Evolutionary conservation across 2,797 vertebrate species (phyloP).

Genomic region (Oceanodroma leucorhoa): DNA sequence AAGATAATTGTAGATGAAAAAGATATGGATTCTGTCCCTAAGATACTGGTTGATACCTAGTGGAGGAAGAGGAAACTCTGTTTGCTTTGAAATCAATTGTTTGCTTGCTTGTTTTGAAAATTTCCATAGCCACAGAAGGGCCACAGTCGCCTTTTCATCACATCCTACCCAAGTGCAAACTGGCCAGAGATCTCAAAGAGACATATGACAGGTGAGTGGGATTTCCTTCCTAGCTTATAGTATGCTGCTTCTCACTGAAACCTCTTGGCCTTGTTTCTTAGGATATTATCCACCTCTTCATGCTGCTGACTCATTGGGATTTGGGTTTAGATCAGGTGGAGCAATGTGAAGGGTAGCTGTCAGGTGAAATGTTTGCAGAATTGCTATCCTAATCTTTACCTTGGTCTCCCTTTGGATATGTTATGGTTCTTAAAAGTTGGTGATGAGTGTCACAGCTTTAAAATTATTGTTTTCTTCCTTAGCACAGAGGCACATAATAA

Average conservation of each 20-base stretch:
- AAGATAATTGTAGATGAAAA: neutral
- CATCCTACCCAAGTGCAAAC: constrained; percentile 96
- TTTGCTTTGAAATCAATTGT: neutral
- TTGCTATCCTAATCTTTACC: neutral
- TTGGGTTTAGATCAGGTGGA: neutral
- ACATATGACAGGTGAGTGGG: constrained; percentile 90
- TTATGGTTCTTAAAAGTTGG: neutral
- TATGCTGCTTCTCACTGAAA: neutral
- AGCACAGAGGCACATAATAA: neutral
- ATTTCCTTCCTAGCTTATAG: neutral
- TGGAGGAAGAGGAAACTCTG: neutral
- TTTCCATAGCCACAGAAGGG: constrained; percentile 78
- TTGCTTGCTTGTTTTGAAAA: constrained; percentile 6
- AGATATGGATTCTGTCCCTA: neutral
- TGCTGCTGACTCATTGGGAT: neutral
- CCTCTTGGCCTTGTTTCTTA: neutral
- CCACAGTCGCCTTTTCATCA: constrained; percentile 95
- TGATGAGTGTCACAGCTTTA: neutral
- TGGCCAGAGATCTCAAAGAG: constrained; percentile 95
- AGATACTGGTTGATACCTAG: neutral
- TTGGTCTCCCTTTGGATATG: neutral
- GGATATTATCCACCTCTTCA: neutral
- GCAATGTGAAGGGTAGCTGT: neutral
- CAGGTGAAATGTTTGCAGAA: neutral
- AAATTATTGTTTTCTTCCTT: neutral